A percentile compares a stretch with the other conserved stretches of the same genome.
Evolutionary conservation across 2,888 invertebrate species (phyloP).

Genomic region (Cylloceria caligata): DNA sequence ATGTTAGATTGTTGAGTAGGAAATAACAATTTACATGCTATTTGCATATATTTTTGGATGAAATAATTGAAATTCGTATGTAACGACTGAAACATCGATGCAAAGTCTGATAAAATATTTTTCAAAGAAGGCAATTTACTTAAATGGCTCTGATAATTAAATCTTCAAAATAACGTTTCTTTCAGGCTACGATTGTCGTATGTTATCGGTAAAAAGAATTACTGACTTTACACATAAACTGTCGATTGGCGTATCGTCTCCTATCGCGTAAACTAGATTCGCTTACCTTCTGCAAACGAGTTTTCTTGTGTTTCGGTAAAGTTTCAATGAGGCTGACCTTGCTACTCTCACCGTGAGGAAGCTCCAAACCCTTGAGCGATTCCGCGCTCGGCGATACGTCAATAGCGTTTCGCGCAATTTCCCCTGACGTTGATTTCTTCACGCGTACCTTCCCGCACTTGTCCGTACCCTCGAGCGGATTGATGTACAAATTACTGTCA

Average conservation of each 20-base stretch:
- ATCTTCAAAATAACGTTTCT: too few relatives aligned
- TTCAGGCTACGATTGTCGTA: too few relatives aligned
- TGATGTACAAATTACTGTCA: slow-evolving; percentile 94
- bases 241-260: neutral
- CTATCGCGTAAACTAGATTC: neutral
- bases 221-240: neutral
- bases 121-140: too few relatives aligned
- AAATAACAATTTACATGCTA: slow-evolving; percentile 5
- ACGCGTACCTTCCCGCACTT: slow-evolving; percentile 86
- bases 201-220: too few relatives aligned
- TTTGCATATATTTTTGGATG: too few relatives aligned
- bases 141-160: too few relatives aligned
- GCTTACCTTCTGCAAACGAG: slow-evolving; percentile 92
- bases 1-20: slow-evolving; percentile 5
- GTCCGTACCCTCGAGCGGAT: slow-evolving; percentile 89
- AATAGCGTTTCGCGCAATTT: slow-evolving; percentile 87
- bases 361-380: slow-evolving; percentile 85
- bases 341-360: slow-evolving; percentile 82
- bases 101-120: too few relatives aligned
- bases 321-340: slow-evolving; percentile 88
- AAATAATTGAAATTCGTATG: too few relatives aligned
- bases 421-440: slow-evolving; percentile 93
- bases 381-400: slow-evolving; percentile 84
- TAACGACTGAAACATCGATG: too few relatives aligned
- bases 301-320: slow-evolving; percentile 93